Evolutionary conservation across 1,140 invertebrate species (phyloP).

Genomic region (Ostrea denselamellosa): DNA sequence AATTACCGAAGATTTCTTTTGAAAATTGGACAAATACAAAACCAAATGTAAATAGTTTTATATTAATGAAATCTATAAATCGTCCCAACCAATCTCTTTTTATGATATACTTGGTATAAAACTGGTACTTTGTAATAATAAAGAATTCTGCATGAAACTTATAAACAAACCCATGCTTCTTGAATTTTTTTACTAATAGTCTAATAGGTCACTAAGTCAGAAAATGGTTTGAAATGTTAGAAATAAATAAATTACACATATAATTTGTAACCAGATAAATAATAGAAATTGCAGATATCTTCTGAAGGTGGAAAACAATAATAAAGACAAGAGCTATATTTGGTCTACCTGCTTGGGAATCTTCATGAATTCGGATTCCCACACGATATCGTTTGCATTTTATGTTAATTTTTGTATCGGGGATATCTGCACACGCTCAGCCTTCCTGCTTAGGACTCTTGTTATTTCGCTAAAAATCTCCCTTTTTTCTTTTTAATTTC

Average conservation of each 20-base stretch:
- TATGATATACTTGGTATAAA: background rate
- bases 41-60: slow-evolving; percentile 12
- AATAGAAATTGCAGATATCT: background rate
- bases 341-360: slow-evolving; percentile 5
- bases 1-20: slow-evolving; percentile 46
- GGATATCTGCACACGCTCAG: slow-evolving; percentile 1
- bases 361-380: slow-evolving; percentile 2
- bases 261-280: no score
- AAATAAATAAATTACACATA: no score
- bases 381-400: background rate
- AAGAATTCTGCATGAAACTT: background rate
- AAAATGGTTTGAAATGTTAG: no score
- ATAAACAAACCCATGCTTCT: no score
- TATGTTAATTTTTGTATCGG: slow-evolving; percentile 10
- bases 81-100: background rate
- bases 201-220: no score
- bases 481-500: background rate
- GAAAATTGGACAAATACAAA: slow-evolving; percentile 52
- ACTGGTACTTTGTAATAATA: background rate
- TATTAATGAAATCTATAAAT: slow-evolving; percentile 35
- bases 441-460: background rate
- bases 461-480: slow-evolving; percentile 3
- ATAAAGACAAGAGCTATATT: background rate
- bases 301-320: background rate
- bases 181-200: no score